phyloP scores from a whole-genome alignment of 2,797 vertebrate genomes.

The Selene dorsalis region DNA sequence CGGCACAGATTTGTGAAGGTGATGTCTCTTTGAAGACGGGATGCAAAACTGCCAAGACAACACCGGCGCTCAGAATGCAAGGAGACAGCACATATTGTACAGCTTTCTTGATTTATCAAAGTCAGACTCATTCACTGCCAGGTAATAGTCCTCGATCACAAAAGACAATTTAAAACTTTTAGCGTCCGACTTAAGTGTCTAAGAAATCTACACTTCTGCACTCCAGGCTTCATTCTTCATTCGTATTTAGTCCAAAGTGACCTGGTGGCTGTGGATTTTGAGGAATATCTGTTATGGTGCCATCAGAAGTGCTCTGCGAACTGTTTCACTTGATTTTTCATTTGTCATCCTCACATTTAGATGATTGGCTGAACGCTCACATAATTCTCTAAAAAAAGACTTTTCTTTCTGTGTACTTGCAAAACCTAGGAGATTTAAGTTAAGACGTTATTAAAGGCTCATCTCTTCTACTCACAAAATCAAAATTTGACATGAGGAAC shows the following conservation, averaged over 20 bases:
- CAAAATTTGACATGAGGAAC: not conserved
- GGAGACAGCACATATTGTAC: not conserved
- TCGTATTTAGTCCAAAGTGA: slow-evolving; percentile 43
- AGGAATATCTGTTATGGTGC: slow-evolving; percentile 31
- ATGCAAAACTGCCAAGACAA: slow-evolving; percentile 1
- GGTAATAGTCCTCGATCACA: slow-evolving; percentile 34
- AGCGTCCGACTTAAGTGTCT: slow-evolving; percentile 21
- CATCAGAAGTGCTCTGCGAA: slow-evolving; percentile 22
- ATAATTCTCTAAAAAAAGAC: not conserved
- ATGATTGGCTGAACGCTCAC: not conserved
- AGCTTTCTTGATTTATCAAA: slow-evolving; percentile 15
- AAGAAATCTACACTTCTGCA: not conserved
- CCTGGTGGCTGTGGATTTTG: slow-evolving; percentile 37
- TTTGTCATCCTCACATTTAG: not conserved
- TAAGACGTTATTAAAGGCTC: not conserved
- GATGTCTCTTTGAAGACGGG: slow-evolving; percentile 13
- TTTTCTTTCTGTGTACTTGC: not conserved
- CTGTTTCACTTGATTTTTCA: slow-evolving; percentile 8
- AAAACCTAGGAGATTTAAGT: not conserved
- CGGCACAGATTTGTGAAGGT: slow-evolving; percentile 7
- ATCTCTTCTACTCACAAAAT: not conserved
- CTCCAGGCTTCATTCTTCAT: slow-evolving; percentile 12
- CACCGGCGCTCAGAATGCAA: not conserved
- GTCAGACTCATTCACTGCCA: slow-evolving; percentile 8
- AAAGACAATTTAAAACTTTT: slow-evolving; percentile 28